These are phyloP conservation scores for Eumacrocentrus americanus DNA, from an alignment of 2,888 invertebrate genomes.

Conservation along the genomic window DNA sequence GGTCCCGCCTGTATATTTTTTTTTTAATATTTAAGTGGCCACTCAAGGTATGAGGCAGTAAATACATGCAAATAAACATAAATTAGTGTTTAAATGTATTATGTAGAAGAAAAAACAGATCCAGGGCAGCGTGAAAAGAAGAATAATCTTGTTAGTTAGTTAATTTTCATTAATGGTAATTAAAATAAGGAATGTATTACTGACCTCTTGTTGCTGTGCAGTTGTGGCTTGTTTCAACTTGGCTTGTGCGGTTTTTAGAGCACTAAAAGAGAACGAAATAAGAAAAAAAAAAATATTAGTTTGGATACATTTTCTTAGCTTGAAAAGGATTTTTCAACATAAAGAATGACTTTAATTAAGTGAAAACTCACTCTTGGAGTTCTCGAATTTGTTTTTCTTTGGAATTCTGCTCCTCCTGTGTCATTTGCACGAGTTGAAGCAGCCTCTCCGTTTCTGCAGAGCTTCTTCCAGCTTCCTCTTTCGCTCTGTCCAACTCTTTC, in stretches of 20 bases:
- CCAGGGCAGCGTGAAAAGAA: conserved; percentile 41
- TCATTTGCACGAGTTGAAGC: conserved; percentile 89
- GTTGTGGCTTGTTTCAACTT: conserved; percentile 75
- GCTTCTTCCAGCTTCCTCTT: conserved; percentile 81
- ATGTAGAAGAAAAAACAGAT: conserved; percentile 28
- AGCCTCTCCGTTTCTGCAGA: conserved; percentile 88
- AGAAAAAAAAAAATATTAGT: not conserved
- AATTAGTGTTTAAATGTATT: not conserved
- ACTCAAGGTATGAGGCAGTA: too few relatives aligned
- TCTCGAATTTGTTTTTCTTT: conserved; percentile 93
- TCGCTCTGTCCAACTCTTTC: conserved; percentile 72
- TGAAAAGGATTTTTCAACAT: too few relatives aligned
- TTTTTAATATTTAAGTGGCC: not conserved
- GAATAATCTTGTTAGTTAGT: conserved; percentile 3
- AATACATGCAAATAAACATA: not conserved
- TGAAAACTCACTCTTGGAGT: conserved; percentile 80
- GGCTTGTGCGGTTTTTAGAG: conserved; percentile 88
- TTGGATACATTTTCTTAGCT: too few relatives aligned
- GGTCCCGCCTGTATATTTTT: too few relatives aligned
- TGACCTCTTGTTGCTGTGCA: conserved; percentile 81
- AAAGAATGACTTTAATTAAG: not conserved
- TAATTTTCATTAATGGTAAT: not conserved
- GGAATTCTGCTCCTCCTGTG: conserved; percentile 90
- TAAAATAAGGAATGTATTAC: conserved; percentile 44
- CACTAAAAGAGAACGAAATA: conserved; percentile 66